Evolutionary conservation across 2,888 invertebrate species (phyloP).

Genomic region (Platynereis dumerilii): DNA sequence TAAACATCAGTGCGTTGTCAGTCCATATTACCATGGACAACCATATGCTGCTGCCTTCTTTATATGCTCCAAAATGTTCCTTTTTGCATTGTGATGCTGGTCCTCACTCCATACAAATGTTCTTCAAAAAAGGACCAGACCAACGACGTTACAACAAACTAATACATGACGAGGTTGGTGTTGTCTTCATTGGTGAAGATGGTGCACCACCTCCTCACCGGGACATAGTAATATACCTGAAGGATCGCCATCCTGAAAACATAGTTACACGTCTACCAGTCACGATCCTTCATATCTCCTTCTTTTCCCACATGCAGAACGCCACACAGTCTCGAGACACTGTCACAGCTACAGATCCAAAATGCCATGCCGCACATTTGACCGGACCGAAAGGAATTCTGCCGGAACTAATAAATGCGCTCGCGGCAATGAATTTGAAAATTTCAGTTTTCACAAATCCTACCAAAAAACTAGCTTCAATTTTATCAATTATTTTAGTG

Average conservation of each 20-base stretch:
- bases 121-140: no score
- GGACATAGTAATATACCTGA: background rate
- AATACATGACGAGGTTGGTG: no score
- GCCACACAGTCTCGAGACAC: background rate
- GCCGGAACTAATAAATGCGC: no score
- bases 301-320: background rate
- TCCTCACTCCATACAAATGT: background rate
- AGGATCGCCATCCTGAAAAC: background rate
- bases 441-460: no score
- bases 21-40: no score
- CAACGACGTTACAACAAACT: no score
- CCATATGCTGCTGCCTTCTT: background rate
- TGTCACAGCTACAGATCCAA: background rate
- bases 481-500: no score
- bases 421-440: no score
- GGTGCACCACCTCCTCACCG: background rate
- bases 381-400: background rate
- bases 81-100: no score
- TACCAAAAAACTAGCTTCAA: no score
- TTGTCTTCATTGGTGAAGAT: no score
- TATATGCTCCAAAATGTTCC: background rate
- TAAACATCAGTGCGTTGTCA: no score
- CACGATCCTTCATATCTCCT: background rate
- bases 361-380: background rate
- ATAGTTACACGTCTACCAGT: background rate